phyloP scores from a whole-genome alignment of 2,113 vertebrate genomes.

The Nannospalax galili region DNA sequence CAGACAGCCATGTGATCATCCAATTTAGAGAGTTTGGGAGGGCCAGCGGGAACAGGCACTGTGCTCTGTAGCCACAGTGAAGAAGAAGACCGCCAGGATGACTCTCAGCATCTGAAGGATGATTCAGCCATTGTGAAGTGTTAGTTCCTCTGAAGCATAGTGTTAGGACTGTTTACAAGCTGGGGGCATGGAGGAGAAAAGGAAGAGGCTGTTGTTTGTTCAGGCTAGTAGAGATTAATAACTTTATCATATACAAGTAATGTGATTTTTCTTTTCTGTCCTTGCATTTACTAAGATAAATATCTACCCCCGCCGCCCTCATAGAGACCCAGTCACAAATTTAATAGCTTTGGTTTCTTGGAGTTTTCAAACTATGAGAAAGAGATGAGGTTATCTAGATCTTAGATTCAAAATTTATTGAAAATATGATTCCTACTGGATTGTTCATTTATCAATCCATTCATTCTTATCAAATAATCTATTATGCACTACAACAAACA shows the following conservation, averaged over 20 bases:
- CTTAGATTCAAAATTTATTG: background rate
- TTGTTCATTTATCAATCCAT: background rate
- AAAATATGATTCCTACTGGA: background rate
- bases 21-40: background rate
- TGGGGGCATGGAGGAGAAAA: background rate
- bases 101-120: background rate
- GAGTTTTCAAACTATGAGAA: background rate
- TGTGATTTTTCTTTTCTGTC: background rate
- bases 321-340: background rate
- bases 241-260: background rate
- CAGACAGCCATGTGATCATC: accelerated
- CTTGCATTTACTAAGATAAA: background rate
- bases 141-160: background rate
- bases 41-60: accelerated
- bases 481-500: background rate
- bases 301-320: background rate
- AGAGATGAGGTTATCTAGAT: background rate
- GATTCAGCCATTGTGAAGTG: background rate
- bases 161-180: background rate
- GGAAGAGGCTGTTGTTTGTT: background rate
- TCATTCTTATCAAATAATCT: background rate
- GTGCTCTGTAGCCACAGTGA: background rate
- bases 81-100: background rate
- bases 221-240: background rate
- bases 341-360: background rate